Evolutionary conservation across 2,113 vertebrate genomes (phyloP), one percentile per base, ranked within the genome.

Genomic region (Tachysurus fulvidraco): DNA sequence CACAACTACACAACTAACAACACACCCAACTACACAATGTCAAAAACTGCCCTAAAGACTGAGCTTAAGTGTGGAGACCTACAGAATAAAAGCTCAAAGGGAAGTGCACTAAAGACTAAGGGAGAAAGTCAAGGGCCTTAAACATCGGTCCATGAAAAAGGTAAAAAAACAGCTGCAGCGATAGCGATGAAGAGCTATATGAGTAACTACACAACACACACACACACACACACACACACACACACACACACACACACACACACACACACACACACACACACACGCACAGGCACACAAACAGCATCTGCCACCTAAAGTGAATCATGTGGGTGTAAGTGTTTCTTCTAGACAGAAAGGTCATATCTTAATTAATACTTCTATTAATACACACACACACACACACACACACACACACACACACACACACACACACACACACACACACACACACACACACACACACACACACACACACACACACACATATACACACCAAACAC

Each of bases 341-440:
- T 0, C 69, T 85, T 83, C 86, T 78, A 9, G n/a, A 85, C 81
- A 54, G 76, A 88, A 89, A 89, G 88, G 86, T 89, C 80, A 78
- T 73, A 80, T 88, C 88, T 88, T 88, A 88, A 59, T 50, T 5
- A 50, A 73, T 84, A 81, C 74, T 23, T 83, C 89, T 89, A 89
- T 89, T 83, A 88, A 89, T 89, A 88, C 46, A 83, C 88, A 73
- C 21, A 73, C 10, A 44, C n/a, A n/a, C n/a, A n/a, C n/a, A n/a
- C n/a, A n/a, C n/a, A n/a, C n/a, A n/a, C n/a, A n/a, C n/a, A n/a
- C n/a, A 83, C 59, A 83, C 81, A 83, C 81, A 88, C 57, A 83
- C 86, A 73, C 13, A 73, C 2, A 44, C n/a, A 44, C 6, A 86
- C 78, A 86, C 60, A 85, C 10, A 83, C 59, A 83, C 81, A 83